phyloP scores from a whole-genome alignment of 2,797 vertebrate genomes.

The Chloroceryle inda region DNA sequence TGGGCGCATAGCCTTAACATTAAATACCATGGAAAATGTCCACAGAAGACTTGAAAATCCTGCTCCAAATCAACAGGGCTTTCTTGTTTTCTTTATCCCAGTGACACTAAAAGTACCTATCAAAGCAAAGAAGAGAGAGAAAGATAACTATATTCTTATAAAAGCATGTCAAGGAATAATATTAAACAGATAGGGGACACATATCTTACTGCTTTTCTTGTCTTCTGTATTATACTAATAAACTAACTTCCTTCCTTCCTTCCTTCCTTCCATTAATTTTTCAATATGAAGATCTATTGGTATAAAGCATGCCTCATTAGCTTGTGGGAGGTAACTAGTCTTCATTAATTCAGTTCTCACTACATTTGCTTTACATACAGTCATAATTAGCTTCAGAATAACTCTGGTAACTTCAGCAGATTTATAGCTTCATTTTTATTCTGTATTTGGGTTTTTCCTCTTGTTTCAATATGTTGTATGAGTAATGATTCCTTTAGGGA shows the following conservation, averaged over 20 bases:
- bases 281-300: slow-evolving; percentile 76
- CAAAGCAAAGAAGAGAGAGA: background rate
- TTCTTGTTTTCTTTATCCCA: slow-evolving; percentile 9
- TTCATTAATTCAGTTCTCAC: slow-evolving; percentile 84
- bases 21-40: background rate
- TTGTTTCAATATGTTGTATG: slow-evolving; percentile 3
- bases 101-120: background rate
- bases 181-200: background rate
- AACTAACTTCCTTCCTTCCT: background rate
- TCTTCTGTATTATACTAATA: slow-evolving; percentile 29
- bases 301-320: slow-evolving; percentile 83
- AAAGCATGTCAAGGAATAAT: background rate
- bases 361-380: slow-evolving; percentile 84
- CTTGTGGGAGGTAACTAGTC: slow-evolving; percentile 77
- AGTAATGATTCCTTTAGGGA: background rate
- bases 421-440: slow-evolving; percentile 78
- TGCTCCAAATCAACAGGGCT: background rate
- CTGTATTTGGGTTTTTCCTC: slow-evolving; percentile 33
- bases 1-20: background rate
- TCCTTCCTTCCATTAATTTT: slow-evolving; percentile 70
- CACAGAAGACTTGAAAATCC: background rate
- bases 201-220: slow-evolving; percentile 8
- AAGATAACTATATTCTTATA: background rate
- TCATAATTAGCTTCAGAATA: slow-evolving; percentile 85
- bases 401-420: slow-evolving; percentile 80